phyloP scores from a whole-genome alignment of 2,888 invertebrate genomes.

The Drosophila picticornis region DNA sequence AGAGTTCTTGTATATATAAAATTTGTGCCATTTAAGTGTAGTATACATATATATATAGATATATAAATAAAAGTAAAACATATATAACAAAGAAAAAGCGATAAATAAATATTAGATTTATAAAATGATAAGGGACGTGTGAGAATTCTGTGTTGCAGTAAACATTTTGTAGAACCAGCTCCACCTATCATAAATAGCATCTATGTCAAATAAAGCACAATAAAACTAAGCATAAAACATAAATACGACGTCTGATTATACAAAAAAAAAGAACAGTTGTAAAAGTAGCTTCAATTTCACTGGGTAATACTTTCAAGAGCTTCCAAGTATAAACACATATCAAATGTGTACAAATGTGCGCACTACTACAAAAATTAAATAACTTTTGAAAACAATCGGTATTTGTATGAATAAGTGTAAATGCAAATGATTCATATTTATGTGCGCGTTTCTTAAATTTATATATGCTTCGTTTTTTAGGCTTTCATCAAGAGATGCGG shows the following conservation, averaged over 20 bases:
- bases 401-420: constrained; percentile 46
- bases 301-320: constrained; percentile 70
- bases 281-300: constrained; percentile 52
- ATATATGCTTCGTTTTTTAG: constrained; percentile 49
- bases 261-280: constrained; percentile 26
- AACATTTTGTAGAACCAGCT: constrained; percentile 18
- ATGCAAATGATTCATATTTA: constrained; percentile 58
- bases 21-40: constrained; percentile 18
- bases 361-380: constrained; percentile 23
- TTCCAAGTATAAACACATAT: constrained; percentile 33
- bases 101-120: constrained; percentile 36
- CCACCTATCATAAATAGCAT: constrained; percentile 35
- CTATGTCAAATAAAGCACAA: constrained; percentile 51
- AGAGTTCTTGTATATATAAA: constrained; percentile 21
- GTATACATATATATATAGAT: constrained; percentile 4
- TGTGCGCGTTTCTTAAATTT: constrained; percentile 20
- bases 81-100: constrained; percentile 24
- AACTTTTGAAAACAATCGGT: constrained; percentile 19
- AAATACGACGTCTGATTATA: constrained; percentile 31
- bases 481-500: constrained; percentile 84
- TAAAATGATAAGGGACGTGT: constrained; percentile 36
- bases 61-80: constrained; percentile 19
- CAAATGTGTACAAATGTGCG: constrained; percentile 17
- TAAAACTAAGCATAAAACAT: constrained; percentile 45
- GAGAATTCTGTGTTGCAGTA: constrained; percentile 16